Evolutionary conservation across 2,888 invertebrate genomes (phyloP).

Genomic region (Metacarcinus magister): DNA sequence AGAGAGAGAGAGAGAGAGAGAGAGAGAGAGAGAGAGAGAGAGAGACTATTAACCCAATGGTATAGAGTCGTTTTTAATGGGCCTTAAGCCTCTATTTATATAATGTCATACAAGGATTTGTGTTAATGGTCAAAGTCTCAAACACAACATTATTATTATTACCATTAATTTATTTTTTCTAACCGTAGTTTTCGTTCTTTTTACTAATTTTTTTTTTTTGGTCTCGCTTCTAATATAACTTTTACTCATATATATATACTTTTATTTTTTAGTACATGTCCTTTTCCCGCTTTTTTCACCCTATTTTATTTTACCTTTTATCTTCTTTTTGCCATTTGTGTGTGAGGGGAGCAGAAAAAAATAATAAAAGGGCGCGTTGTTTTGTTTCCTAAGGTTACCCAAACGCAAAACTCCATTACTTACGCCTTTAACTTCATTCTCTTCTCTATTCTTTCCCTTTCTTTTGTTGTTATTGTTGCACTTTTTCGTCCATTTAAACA

Average conservation of each 20-base stretch:
- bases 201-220: no score
- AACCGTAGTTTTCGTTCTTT: no score
- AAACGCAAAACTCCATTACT: neutral
- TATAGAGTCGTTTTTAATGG: neutral
- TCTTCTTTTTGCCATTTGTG: neutral
- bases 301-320: no score
- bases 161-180: no score
- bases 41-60: constrained; percentile 36
- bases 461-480: neutral
- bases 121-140: neutral
- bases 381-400: neutral
- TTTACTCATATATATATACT: no score
- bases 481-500: neutral
- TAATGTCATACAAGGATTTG: neutral
- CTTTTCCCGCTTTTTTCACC: no score
- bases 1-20: neutral
- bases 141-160: neutral
- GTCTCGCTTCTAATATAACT: no score
- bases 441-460: neutral
- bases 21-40: constrained; percentile 18
- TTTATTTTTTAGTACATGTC: no score
- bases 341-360: neutral
- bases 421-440: neutral
- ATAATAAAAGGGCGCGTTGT: no score
- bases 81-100: neutral